A percentile compares a stretch with the other conserved stretches of the same genome.
Conservation (phyloP, 2,888 invertebrate species). For the Periphyllus acericola region DNA sequence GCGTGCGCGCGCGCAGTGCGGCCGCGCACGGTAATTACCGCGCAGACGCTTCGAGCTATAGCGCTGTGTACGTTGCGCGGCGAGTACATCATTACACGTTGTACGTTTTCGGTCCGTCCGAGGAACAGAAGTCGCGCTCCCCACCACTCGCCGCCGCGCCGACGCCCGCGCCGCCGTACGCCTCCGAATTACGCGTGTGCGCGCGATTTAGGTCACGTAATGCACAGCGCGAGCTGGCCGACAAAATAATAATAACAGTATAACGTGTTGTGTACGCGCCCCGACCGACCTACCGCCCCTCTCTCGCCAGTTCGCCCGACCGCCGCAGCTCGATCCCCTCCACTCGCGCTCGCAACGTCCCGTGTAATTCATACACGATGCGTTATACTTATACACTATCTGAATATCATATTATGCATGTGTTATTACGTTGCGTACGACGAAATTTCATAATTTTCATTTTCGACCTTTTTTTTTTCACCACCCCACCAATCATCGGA, state of each 20-base stretch:
- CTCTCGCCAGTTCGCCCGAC: too few species aligned
- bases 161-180: not conserved
- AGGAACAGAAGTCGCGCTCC: not conserved
- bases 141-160: not conserved
- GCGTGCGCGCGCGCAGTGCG: slow-evolving; percentile 13
- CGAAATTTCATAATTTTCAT: too few species aligned
- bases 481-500: too few species aligned
- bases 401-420: too few species aligned
- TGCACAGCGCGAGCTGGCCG: not conserved
- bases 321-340: not conserved
- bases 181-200: not conserved
- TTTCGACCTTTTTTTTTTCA: too few species aligned
- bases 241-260: not conserved
- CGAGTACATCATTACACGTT: not conserved
- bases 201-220: slow-evolving; percentile 41
- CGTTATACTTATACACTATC: too few species aligned
- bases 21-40: slow-evolving; percentile 10
- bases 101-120: not conserved
- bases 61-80: too few species aligned
- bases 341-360: not conserved
- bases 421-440: too few species aligned
- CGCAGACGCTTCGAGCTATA: too few species aligned
- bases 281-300: not conserved
- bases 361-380: not conserved
- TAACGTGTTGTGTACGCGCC: too few species aligned